Evolutionary conservation across 2,113 vertebrate species (phyloP).

Genomic region (Dromaius novaehollandiae): DNA sequence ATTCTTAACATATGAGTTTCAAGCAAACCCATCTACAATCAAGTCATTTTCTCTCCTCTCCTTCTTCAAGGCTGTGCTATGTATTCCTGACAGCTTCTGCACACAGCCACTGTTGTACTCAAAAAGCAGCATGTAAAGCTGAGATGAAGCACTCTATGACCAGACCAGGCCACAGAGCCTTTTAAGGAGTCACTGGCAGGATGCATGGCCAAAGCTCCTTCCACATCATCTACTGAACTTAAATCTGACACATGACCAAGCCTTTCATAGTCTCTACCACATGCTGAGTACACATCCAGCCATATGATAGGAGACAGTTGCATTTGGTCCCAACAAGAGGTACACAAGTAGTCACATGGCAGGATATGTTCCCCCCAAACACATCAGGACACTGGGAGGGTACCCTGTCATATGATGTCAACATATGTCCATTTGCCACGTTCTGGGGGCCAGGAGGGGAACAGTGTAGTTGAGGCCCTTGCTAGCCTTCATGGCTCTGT

Average conservation of each 20-base stretch:
- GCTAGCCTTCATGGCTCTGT: background rate
- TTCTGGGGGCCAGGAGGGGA: background rate
- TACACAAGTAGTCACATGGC: too few species aligned
- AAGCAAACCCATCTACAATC: background rate
- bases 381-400: background rate
- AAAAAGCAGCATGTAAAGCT: background rate
- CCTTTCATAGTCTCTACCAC: background rate
- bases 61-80: background rate
- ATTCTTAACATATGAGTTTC: background rate
- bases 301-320: background rate
- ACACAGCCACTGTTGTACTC: background rate
- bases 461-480: background rate
- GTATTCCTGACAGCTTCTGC: constrained; percentile 1
- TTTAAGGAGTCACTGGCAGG: background rate
- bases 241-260: background rate
- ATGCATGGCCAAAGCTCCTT: background rate
- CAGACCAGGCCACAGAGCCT: background rate
- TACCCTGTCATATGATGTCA: rapidly evolving
- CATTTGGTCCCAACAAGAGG: background rate
- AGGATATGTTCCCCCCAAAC: rapidly evolving
- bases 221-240: background rate
- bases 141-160: background rate
- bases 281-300: background rate
- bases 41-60: background rate
- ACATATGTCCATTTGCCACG: background rate